phyloP scores from a whole-genome alignment of 2,888 invertebrate genomes.

The Candidula unifasciata region DNA sequence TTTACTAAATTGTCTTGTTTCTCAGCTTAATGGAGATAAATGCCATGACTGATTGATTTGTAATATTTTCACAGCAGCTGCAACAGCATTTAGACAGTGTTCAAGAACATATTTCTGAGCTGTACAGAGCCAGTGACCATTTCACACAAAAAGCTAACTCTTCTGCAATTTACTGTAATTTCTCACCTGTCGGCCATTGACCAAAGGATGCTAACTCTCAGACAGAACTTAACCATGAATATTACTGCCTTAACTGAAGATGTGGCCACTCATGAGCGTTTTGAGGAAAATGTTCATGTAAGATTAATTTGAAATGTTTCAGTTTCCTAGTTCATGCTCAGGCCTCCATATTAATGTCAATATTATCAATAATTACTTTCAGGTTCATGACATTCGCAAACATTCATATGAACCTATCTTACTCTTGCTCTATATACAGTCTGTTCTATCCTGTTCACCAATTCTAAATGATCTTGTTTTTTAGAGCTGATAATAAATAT shows the following conservation, averaged over 20 bases:
- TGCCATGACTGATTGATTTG: no score
- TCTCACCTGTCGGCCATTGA: constrained; percentile 70
- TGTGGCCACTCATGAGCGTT: constrained; percentile 63
- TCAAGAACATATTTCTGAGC: constrained; percentile 67
- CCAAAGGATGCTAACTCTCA: constrained; percentile 67
- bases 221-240: constrained; percentile 68
- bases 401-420: no score
- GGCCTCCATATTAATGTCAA: no score
- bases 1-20: no score
- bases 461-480: no score
- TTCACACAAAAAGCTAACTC: constrained; percentile 72
- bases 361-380: no score
- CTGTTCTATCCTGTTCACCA: no score
- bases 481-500: no score
- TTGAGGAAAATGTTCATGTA: constrained; percentile 65
- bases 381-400: no score
- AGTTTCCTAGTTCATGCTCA: no score
- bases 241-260: constrained; percentile 65
- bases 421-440: no score
- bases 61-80: constrained; percentile 64
- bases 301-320: background rate
- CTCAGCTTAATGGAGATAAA: no score
- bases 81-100: constrained; percentile 69
- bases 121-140: constrained; percentile 79
- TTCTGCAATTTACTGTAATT: constrained; percentile 67